Base-by-base conservation (phyloP, 1,140 invertebrate genomes). In the Zaprionus taronus region DNA sequence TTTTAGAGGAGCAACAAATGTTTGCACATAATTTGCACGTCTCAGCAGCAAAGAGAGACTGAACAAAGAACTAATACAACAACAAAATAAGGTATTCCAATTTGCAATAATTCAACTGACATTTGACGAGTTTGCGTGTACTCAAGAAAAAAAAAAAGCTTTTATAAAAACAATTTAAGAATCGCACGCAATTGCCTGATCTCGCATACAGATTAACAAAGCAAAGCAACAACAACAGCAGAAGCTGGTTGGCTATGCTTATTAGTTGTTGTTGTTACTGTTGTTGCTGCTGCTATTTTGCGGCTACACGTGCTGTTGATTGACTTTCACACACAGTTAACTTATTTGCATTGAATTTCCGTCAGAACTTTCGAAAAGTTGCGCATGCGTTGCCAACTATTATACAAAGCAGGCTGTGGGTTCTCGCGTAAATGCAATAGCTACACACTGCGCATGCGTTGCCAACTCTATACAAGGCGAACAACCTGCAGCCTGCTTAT, bases 221-320 rank as follows among this genome's bases (percentile, higher is more conserved):
- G 9, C 47, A n/a, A 28, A 28, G 47, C 26, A 47, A 62, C 28
- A 62, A 28, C 24, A 28, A n/a, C 14, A 47, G 47, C 14, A 47
- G 14, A 26, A 49, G 31, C 47, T 51, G 20, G 5, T 24, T 24
- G 5, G 4, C 47, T 51, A 12, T 22, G 47, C 47, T 70, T 73
- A 36, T 56, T 69, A 38, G 77, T 68, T 67, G 81, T 72, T 69
- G 58, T 58, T 74, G 28, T 70, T 38, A 24, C 61, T 72, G 44
- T 65, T 72, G 44, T 64, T 67, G 44, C 22, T 80, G 17, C 22
- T 36, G 17, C 22, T 36, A 31, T 63, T 65, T 69, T 71, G 49
- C 55, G 44, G 75, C 82, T 90, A 85, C 85, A 89, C 85, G 85
- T 89, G 85, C 85, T 90, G 85, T 90, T 90, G 81, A 89, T 89